Evolutionary conservation across 2,888 invertebrate genomes (phyloP), one percentile per base, ranked within the genome.

Genomic region (Oscheius sp.): DNA sequence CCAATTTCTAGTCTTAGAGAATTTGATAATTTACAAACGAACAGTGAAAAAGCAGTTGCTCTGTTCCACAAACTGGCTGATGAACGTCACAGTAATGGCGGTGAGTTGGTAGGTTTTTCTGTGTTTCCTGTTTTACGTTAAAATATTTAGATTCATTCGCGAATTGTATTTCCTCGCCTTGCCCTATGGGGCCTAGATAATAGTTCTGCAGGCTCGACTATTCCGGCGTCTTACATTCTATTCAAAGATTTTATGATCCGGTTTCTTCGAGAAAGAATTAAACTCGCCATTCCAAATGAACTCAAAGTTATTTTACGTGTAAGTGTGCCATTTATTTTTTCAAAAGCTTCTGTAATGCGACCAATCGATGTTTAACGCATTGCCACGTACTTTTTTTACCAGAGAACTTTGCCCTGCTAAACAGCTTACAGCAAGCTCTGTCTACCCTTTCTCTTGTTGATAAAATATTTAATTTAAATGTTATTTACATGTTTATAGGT

Each of bases 221-320:
- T 74, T 25, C 74, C 74, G 1, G 69, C 56, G 23, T 56, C 56
- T 21, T 70, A 29, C 23, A 55, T 59, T 16, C 21, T n/a, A 6
- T 64, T 45, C 55, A 74, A 70, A 49, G 74, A 70, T 46, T 29
- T 70, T 21, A 64, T 70, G 18, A 16, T 74, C 3, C 53, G 52
- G 13, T 74, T 74, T 18, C 1, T 74, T 3, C 18, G 45, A 2
- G 45, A 74, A 27, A 49, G 74, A 41, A 89, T 89, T 16, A 81
- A 91, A 12, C 35, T 66, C 21, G 52, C 21, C 9, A 43, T 43
- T 13, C 18, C 49, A 29, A 29, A 23, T 5, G 71, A 71, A 29
- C 21, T 71, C 21, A 49, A 41, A 9, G 41, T 49, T 35, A 46
- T 71, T 49, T 27, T 71, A n/a, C 21, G 46, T 29, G 71, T 71